These are phyloP conservation scores for Drosophila sucinea DNA, from an alignment of 1,140 invertebrate species.

Conservation along the genomic window DNA sequence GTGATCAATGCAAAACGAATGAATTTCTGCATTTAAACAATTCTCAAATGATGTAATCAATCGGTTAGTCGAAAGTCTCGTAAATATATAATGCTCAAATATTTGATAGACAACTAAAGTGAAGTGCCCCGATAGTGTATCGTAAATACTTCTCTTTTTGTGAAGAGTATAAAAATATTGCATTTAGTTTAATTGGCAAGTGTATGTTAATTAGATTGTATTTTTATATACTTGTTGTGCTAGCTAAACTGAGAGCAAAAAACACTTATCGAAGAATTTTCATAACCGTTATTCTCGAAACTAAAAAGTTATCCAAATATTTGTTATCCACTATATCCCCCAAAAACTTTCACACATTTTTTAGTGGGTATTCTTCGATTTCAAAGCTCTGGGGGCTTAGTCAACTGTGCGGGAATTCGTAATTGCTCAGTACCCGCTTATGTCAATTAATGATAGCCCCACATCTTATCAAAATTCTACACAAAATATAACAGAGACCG, in stretches of 20 bases:
- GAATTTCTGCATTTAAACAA: too few relatives aligned
- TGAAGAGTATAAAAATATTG: conserved; percentile 1
- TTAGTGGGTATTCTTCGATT: not conserved
- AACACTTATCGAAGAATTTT: not conserved
- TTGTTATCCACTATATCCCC: too few relatives aligned
- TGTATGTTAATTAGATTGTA: conserved; percentile 4
- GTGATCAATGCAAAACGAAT: too few relatives aligned
- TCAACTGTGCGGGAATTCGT: not conserved
- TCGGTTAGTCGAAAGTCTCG: too few relatives aligned
- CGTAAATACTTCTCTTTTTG: not conserved
- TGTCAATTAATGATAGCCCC: conserved; percentile 4
- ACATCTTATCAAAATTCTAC: conserved; percentile 6
- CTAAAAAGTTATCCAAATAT: not conserved
- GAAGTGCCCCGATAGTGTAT: too few relatives aligned
- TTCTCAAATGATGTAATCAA: too few relatives aligned
- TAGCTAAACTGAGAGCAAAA: too few relatives aligned
- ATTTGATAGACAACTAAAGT: too few relatives aligned
- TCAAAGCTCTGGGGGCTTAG: not conserved
- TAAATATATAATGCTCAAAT: too few relatives aligned
- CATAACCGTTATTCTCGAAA: not conserved
- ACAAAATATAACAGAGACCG: not conserved
- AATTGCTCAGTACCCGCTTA: not conserved
- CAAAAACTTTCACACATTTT: not conserved
- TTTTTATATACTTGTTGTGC: not conserved
- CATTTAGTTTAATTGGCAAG: not conserved